These are phyloP conservation scores for Streblospio benedicti DNA, from an alignment of 1,140 invertebrate species.

Conservation along the genomic window DNA sequence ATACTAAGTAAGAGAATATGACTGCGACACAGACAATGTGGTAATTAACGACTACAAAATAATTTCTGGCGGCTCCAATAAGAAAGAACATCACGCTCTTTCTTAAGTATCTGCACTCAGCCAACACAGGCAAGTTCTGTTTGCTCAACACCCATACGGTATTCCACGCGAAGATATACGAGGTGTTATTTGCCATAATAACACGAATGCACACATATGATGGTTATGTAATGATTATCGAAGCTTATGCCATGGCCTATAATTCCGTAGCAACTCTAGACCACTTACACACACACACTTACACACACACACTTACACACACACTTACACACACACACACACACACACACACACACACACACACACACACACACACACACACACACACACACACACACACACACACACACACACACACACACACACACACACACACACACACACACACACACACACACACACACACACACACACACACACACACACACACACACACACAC, in stretches of 20 bases:
- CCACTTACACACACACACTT: neutral
- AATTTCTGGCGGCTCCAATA: too few species aligned
- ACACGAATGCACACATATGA: neutral
- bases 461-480: neutral
- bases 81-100: too few species aligned
- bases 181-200: neutral
- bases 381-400: neutral
- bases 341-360: neutral
- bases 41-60: too few species aligned
- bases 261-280: neutral
- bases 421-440: neutral
- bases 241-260: neutral
- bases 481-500: neutral
- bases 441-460: neutral
- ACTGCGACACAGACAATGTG: too few species aligned
- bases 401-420: neutral
- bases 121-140: too few species aligned
- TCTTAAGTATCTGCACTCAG: too few species aligned
- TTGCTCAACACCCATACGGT: neutral
- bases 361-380: neutral
- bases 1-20: too few species aligned
- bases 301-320: neutral
- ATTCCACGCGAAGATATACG: neutral
- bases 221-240: neutral
- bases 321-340: neutral